phyloP scores from a whole-genome alignment of 2,888 invertebrate species.

The Philhelius pedissequus region DNA sequence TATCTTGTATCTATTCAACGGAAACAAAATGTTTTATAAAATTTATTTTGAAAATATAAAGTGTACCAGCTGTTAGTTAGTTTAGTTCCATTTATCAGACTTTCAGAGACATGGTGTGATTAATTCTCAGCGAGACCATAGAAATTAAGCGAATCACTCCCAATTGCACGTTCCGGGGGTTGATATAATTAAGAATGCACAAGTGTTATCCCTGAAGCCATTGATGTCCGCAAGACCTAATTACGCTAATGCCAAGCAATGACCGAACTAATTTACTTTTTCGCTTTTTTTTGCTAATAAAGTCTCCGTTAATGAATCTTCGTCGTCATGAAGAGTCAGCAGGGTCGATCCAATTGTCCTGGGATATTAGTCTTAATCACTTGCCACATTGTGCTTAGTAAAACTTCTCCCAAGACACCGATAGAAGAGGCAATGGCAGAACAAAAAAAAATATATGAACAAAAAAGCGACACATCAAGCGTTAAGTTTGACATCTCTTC shows the following conservation, averaged over 20 bases:
- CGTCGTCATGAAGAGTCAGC: constrained; percentile 27
- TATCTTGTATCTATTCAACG: constrained; percentile 6
- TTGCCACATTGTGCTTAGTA: constrained; percentile 59
- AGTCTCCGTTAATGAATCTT: constrained; percentile 20
- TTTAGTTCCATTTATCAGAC: background rate
- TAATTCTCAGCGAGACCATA: background rate
- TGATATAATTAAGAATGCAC: constrained; percentile 36
- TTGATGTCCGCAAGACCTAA: constrained; percentile 33
- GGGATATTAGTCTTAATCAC: constrained; percentile 62
- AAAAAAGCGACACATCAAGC: constrained; percentile 29
- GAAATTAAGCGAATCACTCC: constrained; percentile 5
- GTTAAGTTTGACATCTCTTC: constrained; percentile 52
- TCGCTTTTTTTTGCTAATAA: background rate
- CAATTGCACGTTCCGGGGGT: background rate
- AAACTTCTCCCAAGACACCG: constrained; percentile 55
- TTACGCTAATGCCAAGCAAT: constrained; percentile 52
- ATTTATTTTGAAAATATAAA: background rate
- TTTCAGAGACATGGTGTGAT: background rate
- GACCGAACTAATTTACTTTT: constrained; percentile 41
- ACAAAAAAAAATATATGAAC: background rate
- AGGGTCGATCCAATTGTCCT: constrained; percentile 15
- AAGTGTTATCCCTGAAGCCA: constrained; percentile 35
- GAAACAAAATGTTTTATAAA: background rate
- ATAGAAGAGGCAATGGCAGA: constrained; percentile 20
- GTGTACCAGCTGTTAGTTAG: background rate